Evolutionary conservation across 2,797 vertebrate genomes (phyloP), one percentile per base, ranked within the genome.

Genomic region (Cyclopterus lumpus): DNA sequence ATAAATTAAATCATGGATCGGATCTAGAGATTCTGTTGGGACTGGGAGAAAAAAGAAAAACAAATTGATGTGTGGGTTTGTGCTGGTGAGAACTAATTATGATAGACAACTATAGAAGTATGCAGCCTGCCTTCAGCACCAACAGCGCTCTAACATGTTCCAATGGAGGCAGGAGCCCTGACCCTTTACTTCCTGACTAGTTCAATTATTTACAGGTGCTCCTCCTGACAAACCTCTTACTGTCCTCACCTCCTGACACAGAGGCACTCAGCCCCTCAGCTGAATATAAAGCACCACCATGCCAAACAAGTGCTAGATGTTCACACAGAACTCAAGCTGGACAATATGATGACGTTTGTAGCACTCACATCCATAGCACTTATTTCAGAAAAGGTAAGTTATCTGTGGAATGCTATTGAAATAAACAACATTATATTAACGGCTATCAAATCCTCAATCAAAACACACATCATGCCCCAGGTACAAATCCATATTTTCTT

Each of bases 151-250:
- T 65, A 81, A 22, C 82, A 59, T 86, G 57, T 72, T 70, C 66
- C 73, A 79, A 67, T 79, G 59, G 73, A 87, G 82, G 77, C 79
- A 81, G 76, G 77, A 87, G 76, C 92, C 91, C 80, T 91, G 90
- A 92, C 93, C 84, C 67, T 77, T 82, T 65, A 75, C 81, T 88
- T 73, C 71, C 57, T 3, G 80, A 77, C 80, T 57, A 61, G 77
- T 84, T 92, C 74, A 91, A 93, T 92, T 90, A 93, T 92, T 91
- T 89, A 92, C 70, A 80, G 81, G 74, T 70, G 79, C 76, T 84
- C 79, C 75, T 70, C 75, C 80, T 77, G 82, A 90, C 83, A 88
- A 91, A 86, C 83, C 78, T 86, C 66, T 88, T 81, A 89, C 86
- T 87, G 79, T 88, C 85, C 82, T 83, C 87, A 83, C 66, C 79